Conservation (phyloP, 2,113 vertebrate species). For the Leptodactylus fuscus region DNA sequence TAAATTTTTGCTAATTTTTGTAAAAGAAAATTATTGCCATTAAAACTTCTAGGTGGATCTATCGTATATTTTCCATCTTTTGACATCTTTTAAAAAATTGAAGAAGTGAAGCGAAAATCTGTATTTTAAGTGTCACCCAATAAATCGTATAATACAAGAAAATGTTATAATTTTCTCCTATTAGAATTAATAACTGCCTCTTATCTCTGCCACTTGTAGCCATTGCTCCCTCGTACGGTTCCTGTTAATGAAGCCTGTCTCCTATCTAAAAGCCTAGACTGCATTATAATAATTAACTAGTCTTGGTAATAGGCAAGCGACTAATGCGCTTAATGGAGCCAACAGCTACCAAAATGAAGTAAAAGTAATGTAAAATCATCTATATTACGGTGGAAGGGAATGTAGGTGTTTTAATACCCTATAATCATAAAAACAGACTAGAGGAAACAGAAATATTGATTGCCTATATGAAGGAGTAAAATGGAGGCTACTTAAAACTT, state of each 20-base stretch:
- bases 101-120: slow-evolving; percentile 23
- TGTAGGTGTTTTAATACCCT: slow-evolving; percentile 58
- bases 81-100: background rate
- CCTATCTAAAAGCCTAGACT: slow-evolving; percentile 56
- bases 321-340: slow-evolving; percentile 59
- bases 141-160: slow-evolving; percentile 26
- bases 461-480: slow-evolving; percentile 58
- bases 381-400: slow-evolving; percentile 44
- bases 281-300: slow-evolving; percentile 59
- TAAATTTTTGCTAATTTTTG: background rate
- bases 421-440: slow-evolving; percentile 61
- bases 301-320: slow-evolving; percentile 51
- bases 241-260: slow-evolving; percentile 50
- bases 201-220: slow-evolving; percentile 51
- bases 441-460: slow-evolving; percentile 66
- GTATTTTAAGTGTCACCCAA: slow-evolving; percentile 21
- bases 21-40: background rate
- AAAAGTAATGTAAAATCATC: slow-evolving; percentile 56
- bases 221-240: slow-evolving; percentile 38
- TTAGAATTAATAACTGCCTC: slow-evolving; percentile 57
- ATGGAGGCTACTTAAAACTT: slow-evolving; percentile 56
- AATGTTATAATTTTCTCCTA: slow-evolving; percentile 47
- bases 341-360: slow-evolving; percentile 46
- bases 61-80: background rate
- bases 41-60: background rate